Evolutionary conservation across 2,113 vertebrate species (phyloP), one percentile per base, ranked within the genome.

Genomic region (Scortum barcoo): DNA sequence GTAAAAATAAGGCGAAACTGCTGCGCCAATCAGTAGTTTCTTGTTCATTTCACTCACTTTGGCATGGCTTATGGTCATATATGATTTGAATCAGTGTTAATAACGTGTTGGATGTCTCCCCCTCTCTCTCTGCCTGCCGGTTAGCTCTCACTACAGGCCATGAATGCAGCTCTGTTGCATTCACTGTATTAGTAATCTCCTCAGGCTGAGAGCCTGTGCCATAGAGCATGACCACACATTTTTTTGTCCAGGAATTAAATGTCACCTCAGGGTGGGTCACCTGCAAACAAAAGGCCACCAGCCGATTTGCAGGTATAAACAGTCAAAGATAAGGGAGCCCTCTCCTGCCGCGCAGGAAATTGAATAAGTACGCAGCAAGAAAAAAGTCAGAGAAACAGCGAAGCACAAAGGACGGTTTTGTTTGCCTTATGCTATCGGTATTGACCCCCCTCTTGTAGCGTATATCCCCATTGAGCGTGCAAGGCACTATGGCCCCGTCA

Each of bases 261-360:
- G 92, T 95, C 93, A 93, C 92, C 84, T 89, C 76, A 57, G 88
- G 91, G 91, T 81, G 92, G 93, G 93, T 95, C 94, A 94, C 88
- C 92, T 86, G 91, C 93, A 93, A 93, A 95, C 94, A 95, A 94
- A 93, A 93, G 93, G 90, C 88, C 92, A 84, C 83, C 86, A 81
- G 90, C 85, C 82, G 90, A 90, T 93, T 93, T 92, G 86, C 93
- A 94, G 93, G 92, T 95, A 92, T 91, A 94, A 93, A 94, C 93
- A 91, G 88, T 76, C 76, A n/a, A 69, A 88, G 94, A 94, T 95
- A 95, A 95, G 90, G 86, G 85, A 86, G 69, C 85, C 88, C 84
- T 89, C 89, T 93, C 86, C 89, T 84, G 90, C 89, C 44, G 92
- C 76, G 88, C 82, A 93, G 92, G 94, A 95, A 95, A 95, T 94